Base-by-base conservation (phyloP, 2,888 invertebrate species). In the Calephelis perditalis region DNA sequence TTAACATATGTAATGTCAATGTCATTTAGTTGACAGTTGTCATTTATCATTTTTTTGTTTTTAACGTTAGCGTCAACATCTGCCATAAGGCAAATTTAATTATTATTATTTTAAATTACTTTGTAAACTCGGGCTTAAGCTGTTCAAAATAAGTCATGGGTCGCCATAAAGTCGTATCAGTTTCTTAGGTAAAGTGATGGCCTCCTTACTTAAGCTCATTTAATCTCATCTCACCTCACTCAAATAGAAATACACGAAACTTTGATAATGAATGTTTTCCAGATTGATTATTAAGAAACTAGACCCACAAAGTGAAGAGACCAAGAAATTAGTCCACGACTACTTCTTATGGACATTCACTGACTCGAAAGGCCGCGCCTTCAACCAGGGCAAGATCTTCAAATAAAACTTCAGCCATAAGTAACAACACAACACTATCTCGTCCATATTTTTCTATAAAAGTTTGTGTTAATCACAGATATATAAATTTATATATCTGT, bases 371-470 rank as follows among this genome's bases (percentile, higher is more conserved):
- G 99, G 98, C 63, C 96, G 98, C 81, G 93, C 94, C 80, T 98
- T 99, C 93, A 98, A 98, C 92, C 98, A 99, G 92, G 99, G 99
- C 87, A 99, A 99, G 92, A 96, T 99, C 88, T 99, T 99, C 93
- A 99, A 99, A 92, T 99, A 77, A 84, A 9, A 68, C 7, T 43
- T 8, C 49, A 46, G 5, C 7, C 37, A 37, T 37, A 37, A 37
- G 15, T 15, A 15, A 15, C 57, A 37, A 44, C 59, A 7, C 54
- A 43, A 46, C 40, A 8, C 58, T 15, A 12, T 54, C 59, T 59
- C 52, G 35, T 52, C 52, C 52, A 52, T 6, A 35, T 11, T 35
- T 35, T 3, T 35, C 15, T 10, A 52, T 52, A 52, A 7, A 52
- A 26, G 49, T 15, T 15, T 15, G 1, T 26, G 15, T 52, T n/a